A percentile compares a stretch with the other conserved stretches of the same genome.
phyloP scores from a whole-genome alignment of 2,888 invertebrate species.

The Eristalinus aeneus region DNA sequence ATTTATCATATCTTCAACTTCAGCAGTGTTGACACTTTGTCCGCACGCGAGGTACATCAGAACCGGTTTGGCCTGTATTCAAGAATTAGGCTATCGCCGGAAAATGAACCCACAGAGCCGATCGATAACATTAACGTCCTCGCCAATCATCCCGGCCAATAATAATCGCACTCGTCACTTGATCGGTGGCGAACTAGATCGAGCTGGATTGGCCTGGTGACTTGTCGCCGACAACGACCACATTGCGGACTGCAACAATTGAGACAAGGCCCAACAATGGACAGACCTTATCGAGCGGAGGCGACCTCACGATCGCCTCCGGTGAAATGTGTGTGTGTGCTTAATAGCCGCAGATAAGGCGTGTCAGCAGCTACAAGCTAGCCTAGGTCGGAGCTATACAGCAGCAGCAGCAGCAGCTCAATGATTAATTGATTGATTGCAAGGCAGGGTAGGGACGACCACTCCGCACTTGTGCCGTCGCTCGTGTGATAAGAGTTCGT shows the following conservation, averaged over 20 bases:
- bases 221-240: background rate
- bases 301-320: constrained; percentile 44
- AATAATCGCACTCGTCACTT: constrained; percentile 24
- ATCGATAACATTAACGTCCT: constrained; percentile 29
- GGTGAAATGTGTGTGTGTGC: background rate
- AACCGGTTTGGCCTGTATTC: constrained; percentile 4
- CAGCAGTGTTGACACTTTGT: constrained; percentile 7
- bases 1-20: constrained; percentile 11
- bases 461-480: background rate
- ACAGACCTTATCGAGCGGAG: constrained; percentile 28
- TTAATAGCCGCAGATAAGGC: constrained; percentile 21
- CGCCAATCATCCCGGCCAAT: constrained; percentile 11
- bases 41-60: background rate
- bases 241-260: background rate
- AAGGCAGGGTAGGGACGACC: background rate
- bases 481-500: constrained; percentile 2
- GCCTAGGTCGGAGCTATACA: background rate
- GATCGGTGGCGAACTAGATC: constrained; percentile 35
- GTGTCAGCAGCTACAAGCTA: background rate
- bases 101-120: constrained; percentile 40
- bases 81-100: constrained; percentile 56
- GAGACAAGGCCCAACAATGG: constrained; percentile 22
- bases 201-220: constrained; percentile 8
- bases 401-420: background rate
- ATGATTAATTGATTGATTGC: background rate